phyloP scores from a whole-genome alignment of 2,888 invertebrate genomes.

The Kryphioiulus occultus region DNA sequence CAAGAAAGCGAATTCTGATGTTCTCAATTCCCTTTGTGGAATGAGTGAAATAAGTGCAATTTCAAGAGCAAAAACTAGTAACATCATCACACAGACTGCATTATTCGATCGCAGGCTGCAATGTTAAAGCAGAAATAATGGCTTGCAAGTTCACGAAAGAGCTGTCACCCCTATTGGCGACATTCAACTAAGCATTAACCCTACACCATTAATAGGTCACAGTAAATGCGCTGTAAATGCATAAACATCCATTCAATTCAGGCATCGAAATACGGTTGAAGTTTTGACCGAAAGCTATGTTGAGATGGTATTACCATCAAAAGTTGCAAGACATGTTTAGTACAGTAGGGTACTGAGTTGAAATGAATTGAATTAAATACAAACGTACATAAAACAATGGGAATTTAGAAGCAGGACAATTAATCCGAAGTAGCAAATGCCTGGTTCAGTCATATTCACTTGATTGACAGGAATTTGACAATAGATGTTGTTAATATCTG shows the following conservation, averaged over 20 bases:
- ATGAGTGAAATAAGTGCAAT: conserved; percentile 23
- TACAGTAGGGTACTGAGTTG: too few relatives aligned
- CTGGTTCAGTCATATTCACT: too few relatives aligned
- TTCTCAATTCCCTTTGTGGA: conserved; percentile 14
- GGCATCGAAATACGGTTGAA: background rate
- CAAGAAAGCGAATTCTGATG: conserved; percentile 23
- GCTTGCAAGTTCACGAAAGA: background rate
- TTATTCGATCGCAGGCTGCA: background rate
- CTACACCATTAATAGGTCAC: background rate
- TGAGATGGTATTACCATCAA: background rate
- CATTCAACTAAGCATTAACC: background rate
- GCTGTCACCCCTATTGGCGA: background rate
- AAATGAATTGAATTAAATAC: too few relatives aligned
- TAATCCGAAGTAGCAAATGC: too few relatives aligned
- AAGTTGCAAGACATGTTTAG: too few relatives aligned
- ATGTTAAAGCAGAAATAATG: conserved; percentile 4
- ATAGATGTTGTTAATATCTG: too few relatives aligned
- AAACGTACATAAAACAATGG: too few relatives aligned
- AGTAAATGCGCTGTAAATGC: conserved; percentile 23
- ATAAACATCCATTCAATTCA: background rate
- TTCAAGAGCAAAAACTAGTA: conserved; percentile 5
- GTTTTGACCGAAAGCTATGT: background rate
- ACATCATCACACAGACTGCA: background rate
- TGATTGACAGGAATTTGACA: too few relatives aligned
- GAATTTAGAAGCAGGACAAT: too few relatives aligned